phyloP scores from a whole-genome alignment of 2,797 vertebrate species.

The Amniataba percoides region DNA sequence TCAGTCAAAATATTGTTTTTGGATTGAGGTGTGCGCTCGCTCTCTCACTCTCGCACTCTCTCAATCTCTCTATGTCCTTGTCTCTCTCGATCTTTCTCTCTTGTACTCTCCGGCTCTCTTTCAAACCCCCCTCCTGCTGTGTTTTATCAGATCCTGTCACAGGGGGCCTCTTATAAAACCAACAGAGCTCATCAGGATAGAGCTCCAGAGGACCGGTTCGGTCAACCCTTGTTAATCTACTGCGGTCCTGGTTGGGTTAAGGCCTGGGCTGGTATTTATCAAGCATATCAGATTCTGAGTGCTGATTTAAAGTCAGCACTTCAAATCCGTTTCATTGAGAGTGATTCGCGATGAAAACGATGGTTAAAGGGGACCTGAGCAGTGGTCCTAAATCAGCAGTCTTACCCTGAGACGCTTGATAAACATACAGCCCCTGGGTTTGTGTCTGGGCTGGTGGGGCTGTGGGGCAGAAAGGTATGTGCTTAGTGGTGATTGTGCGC shows the following conservation, averaged over 20 bases:
- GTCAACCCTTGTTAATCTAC: slow-evolving; percentile 70
- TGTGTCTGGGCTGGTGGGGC: slow-evolving; percentile 76
- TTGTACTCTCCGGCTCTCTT: slow-evolving; percentile 63
- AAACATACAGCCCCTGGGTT: slow-evolving; percentile 76
- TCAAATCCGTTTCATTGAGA: slow-evolving; percentile 51
- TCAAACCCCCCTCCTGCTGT: slow-evolving; percentile 64
- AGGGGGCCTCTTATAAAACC: slow-evolving; percentile 77
- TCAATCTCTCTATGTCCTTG: slow-evolving; percentile 67
- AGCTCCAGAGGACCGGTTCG: slow-evolving; percentile 60
- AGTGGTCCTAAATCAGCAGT: slow-evolving; percentile 77
- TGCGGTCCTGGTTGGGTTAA: slow-evolving; percentile 48
- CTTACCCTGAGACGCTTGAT: slow-evolving; percentile 74
- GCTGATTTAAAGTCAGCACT: slow-evolving; percentile 60
- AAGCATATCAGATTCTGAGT: slow-evolving; percentile 58
- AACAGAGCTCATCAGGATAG: slow-evolving; percentile 77
- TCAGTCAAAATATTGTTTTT: slow-evolving; percentile 89
- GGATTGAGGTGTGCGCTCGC: slow-evolving; percentile 81
- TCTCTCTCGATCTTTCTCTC: slow-evolving; percentile 69
- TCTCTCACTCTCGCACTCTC: slow-evolving; percentile 64
- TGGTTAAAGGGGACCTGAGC: slow-evolving; percentile 59
- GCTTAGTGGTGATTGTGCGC: slow-evolving; percentile 80
- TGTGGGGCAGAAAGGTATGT: slow-evolving; percentile 82
- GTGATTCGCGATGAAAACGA: slow-evolving; percentile 66
- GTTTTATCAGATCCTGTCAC: slow-evolving; percentile 83
- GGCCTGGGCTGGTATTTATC: slow-evolving; percentile 59